Base-by-base conservation (phyloP, 2,888 invertebrate genomes). In the Euproctis similis region DNA sequence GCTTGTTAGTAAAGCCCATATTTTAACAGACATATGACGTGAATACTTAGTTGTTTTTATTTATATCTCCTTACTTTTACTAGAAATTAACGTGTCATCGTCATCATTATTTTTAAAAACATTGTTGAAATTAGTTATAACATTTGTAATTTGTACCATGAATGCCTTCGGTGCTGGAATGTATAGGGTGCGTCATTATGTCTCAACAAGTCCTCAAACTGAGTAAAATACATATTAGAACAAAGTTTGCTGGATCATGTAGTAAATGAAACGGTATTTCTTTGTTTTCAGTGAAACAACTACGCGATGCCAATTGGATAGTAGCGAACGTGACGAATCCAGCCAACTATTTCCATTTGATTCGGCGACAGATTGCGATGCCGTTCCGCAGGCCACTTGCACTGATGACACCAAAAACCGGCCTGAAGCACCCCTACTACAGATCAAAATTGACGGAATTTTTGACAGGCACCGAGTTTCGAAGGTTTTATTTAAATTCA, bases 331-430 rank as follows among this genome's bases (percentile, higher is more conserved):
- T 90, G 50, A 90, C 93, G n/a, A 88, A 89, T 0, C 92, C 94
- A 0, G 92, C 92, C 12, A 93, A 93, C 73, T 88, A 90, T 53
- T 93, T 92, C 82, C 94, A 94, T 73, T 72, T 89, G 50, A 74
- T 95, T 26, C 85, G 94, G 24, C 84, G 94, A 8, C 94, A 95
- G 75, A 87, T 93, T 30, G 86, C 87, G 17, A 66, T 92, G 67
- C 92, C 93, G 1, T 93, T 94, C 82, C 85, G 94, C 34, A 94
- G 94, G 70, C 94, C 94, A 13, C 70, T 93, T 42, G 87, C 94
- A 34, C 62, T 93, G 3, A 88, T 93, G 85, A 89, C 92, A 8
- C 94, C 94, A 1, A 94, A 94, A 71, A 87, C 90, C 23, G 85
- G 94, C 42, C 86, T 94, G 33, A 88, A 93, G 43, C 91, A 92